Conservation (phyloP, 2,113 vertebrate species). For the Gymnogyps californianus region DNA sequence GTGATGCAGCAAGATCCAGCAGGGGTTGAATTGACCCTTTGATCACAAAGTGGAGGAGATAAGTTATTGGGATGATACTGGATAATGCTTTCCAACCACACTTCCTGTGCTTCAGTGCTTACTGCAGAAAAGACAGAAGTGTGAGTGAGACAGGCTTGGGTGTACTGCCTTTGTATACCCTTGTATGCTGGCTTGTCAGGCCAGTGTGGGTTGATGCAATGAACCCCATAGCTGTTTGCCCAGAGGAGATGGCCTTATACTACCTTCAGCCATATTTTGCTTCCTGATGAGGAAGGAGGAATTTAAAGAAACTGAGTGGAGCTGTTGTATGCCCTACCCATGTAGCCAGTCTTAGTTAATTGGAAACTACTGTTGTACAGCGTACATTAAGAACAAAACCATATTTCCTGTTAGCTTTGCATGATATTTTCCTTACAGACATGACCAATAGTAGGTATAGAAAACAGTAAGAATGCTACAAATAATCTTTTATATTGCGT, state of each 20-base stretch:
- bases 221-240: not conserved
- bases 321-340: not conserved
- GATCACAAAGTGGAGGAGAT: not conserved
- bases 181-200: not conserved
- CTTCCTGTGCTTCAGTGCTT: not conserved
- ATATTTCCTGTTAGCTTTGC: not conserved
- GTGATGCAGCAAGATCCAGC: not conserved
- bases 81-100: not conserved
- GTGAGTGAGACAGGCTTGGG: not conserved
- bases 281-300: not conserved
- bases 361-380: not conserved
- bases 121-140: not conserved
- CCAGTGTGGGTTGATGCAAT: not conserved
- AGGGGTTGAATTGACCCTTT: not conserved
- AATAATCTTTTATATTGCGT: not conserved
- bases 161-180: not conserved
- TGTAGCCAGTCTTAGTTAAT: not conserved
- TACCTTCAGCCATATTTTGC: not conserved
- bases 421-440: not conserved
- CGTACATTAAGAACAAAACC: not conserved
- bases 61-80: not conserved
- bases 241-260: not conserved
- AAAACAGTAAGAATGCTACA: not conserved
- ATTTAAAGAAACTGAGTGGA: not conserved
- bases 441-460: not conserved